phyloP scores from a whole-genome alignment of 2,113 vertebrate species.

The Festucalex cinctus region DNA sequence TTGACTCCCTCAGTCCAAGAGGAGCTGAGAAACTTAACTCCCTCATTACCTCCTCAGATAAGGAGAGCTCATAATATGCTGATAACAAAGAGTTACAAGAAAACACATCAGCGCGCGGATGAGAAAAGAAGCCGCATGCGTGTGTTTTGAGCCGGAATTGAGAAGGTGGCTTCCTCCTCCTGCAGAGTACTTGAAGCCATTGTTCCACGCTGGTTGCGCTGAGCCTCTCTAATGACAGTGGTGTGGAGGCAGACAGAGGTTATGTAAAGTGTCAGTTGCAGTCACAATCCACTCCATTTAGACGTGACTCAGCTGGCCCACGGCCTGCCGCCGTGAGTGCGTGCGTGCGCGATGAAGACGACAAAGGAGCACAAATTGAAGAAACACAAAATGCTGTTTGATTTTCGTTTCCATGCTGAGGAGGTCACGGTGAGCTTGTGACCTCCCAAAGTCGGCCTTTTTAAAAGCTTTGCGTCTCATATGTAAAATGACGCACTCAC shows the following conservation, averaged over 20 bases:
- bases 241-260: slow-evolving; percentile 67
- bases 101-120: slow-evolving; percentile 24
- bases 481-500: slow-evolving; percentile 5
- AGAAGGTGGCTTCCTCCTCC: slow-evolving; percentile 36
- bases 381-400: not conserved
- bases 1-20: slow-evolving; percentile 72
- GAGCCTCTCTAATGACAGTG: slow-evolving; percentile 62
- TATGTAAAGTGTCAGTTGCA: slow-evolving; percentile 73
- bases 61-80: slow-evolving; percentile 26
- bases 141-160: slow-evolving; percentile 7
- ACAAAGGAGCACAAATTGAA: not conserved
- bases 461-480: not conserved
- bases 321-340: slow-evolving; percentile 40
- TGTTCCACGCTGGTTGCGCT: slow-evolving; percentile 49
- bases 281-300: slow-evolving; percentile 62
- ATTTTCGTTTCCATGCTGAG: not conserved
- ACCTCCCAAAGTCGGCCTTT: not conserved
- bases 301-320: slow-evolving; percentile 70
- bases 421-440: not conserved
- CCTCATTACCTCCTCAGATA: slow-evolving; percentile 58
- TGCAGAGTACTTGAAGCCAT: slow-evolving; percentile 52
- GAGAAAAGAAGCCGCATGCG: slow-evolving; percentile 7
- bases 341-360: slow-evolving; percentile 16
- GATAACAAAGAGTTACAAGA: slow-evolving; percentile 33
- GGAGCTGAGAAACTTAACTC: slow-evolving; percentile 71